Evolutionary conservation across 2,113 vertebrate genomes (phyloP), one percentile per base, ranked within the genome.

Genomic region (Hiodon tergisus): DNA sequence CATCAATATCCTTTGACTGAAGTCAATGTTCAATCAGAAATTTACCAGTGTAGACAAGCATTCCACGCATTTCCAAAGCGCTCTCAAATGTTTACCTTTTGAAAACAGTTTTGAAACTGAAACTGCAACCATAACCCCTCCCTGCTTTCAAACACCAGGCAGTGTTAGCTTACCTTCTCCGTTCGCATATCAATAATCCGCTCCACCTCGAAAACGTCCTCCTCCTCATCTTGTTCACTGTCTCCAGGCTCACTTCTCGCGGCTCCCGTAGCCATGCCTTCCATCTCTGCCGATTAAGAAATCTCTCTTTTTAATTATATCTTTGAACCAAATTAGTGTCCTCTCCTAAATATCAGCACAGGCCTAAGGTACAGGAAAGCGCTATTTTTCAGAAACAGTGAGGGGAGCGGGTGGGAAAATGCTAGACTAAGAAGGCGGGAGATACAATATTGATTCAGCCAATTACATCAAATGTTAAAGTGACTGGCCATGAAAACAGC

Each of bases 151-250:
- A 48, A 67, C 10, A 55, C 50, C 53, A n/a, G 55, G 4, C 48
- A 69, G 51, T 52, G 17, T 48, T 4, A 17, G 74, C 93, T 87
- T 87, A 97, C 96, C 90, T 90, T 94, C 55, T 95, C 94, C 9
- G 83, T 89, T 72, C 94, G 94, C 92, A 94, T 87, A 87, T 98
- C 96, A 74, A 98, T 91, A 85, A 98, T 98, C 83, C 87, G 88
- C 86, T 98, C 97, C 93, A 98, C 97, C 82, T 98, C 96, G 83
- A 95, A 98, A 3, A 96, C 94, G 59, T 96, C 93, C 62, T 94
- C 94, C 2, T 88, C 94, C 16, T 92, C 91, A 6, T 95, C 94
- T 48, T 92, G 90, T 3, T 92, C 92, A 75, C 93, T 90, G 74
- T 94, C 88, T 75, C 85, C 83, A 0, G 83, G 85, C 31, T 92